These are phyloP conservation scores for Zaprionus davidi DNA, from an alignment of 1,140 invertebrate species.

Conservation along the genomic window DNA sequence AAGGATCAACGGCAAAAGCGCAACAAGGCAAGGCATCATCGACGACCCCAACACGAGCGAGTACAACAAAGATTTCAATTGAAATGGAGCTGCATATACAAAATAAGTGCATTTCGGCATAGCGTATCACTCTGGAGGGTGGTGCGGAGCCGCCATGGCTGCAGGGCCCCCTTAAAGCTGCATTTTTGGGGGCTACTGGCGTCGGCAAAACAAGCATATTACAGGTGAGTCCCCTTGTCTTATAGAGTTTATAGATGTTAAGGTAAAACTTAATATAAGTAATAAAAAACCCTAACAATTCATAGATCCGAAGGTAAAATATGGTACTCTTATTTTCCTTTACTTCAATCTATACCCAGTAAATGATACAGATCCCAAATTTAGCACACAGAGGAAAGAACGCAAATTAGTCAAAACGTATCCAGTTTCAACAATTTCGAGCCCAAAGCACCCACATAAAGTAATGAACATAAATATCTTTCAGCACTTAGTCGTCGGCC, in stretches of 20 bases:
- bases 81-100: conserved; percentile 84
- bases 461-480: not conserved
- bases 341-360: too few species aligned
- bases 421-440: not conserved
- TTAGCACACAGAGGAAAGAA: not conserved
- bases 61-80: conserved; percentile 81
- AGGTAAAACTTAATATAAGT: too few species aligned
- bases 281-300: too few species aligned
- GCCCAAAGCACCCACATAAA: not conserved
- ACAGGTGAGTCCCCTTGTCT: conserved; percentile 86
- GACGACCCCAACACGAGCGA: conserved; percentile 46
- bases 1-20: conserved; percentile 53
- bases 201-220: conserved; percentile 93
- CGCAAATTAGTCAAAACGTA: not conserved
- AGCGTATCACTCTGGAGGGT: conserved; percentile 85
- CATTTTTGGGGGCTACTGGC: conserved; percentile 90
- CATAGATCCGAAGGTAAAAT: too few species aligned
- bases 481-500: conserved; percentile 5
- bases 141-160: conserved; percentile 84
- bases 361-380: too few species aligned
- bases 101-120: conserved; percentile 84
- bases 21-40: conserved; percentile 46
- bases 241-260: not conserved
- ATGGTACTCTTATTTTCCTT: too few species aligned
- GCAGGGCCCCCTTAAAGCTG: conserved; percentile 90